Evolutionary conservation across 2,113 vertebrate species (phyloP).

Genomic region (Rhizomys pruinosus): DNA sequence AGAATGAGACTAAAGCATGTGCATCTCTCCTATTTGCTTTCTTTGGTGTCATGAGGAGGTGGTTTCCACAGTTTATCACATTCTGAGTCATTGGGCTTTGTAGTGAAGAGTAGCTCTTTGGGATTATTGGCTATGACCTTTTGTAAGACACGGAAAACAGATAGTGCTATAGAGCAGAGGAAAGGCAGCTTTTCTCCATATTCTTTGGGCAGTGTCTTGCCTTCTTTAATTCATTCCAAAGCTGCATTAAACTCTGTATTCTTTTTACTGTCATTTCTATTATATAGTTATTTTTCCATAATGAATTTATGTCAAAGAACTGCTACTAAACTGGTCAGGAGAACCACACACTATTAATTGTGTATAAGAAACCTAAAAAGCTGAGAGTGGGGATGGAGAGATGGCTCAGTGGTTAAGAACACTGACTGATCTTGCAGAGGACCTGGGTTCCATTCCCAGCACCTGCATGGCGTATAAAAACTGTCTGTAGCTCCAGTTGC

Average conservation of each 20-base stretch:
- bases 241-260: neutral
- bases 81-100: conserved; percentile 26
- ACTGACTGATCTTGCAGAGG: too few relatives aligned
- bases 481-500: too few relatives aligned
- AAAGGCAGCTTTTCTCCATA: too few relatives aligned
- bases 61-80: too few relatives aligned
- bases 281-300: conserved; percentile 54
- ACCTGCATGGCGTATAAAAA: too few relatives aligned
- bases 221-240: conserved; percentile 67
- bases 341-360: too few relatives aligned
- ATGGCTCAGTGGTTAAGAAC: too few relatives aligned
- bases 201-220: conserved; percentile 52
- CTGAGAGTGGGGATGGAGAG: too few relatives aligned
- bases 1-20: conserved; percentile 42
- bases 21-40: neutral
- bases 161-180: conserved; percentile 34
- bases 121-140: conserved; percentile 41
- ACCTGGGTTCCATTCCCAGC: too few relatives aligned
- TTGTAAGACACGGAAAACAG: conserved; percentile 8
- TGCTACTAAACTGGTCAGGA: conserved; percentile 38
- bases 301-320: conserved; percentile 33
- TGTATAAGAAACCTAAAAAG: too few relatives aligned
- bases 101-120: conserved; percentile 45
- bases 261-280: conserved; percentile 49
- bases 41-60: conserved; percentile 24